Evolutionary conservation across 1,140 invertebrate species (phyloP), one percentile per base, ranked within the genome.

Genomic region (Macrobrachium nipponense): DNA sequence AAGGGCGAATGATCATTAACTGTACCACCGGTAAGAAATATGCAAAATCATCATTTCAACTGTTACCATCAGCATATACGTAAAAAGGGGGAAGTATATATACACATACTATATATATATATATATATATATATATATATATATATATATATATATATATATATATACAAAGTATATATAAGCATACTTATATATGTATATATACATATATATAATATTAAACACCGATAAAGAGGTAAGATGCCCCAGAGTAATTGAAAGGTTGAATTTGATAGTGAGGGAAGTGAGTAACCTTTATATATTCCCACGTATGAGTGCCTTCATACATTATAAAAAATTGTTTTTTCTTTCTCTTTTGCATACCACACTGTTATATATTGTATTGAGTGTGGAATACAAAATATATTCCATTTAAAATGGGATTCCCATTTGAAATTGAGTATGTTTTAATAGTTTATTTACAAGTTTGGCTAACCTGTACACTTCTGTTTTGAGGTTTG

Each of bases 21-120:
- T 75, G 70, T 80, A 80, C 78, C 84, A 86, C 78, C 84, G 84
- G 84, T 27, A 23, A 86, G 68, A 80, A 70, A 86, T 86, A 86
- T 86, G 78, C 78, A 80, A 86, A 86, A 86, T 86, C 77, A 86
- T 86, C 84, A 86, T 80, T 86, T 86, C 84, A 86, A 86, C 84
- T 80, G 84, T 86, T 86, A 86, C 84, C 84, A 86, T 86, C 84
- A 86, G 77, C 77, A 86, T 86, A 86, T 80, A 62, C 51, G 84
- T 86, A 60, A 86, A 72, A 58, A 80, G 68, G 78, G 82, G 66
- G 60, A 80, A 44, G 60, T 79, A 86, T 44, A 86, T 80, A 80
- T 70, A 80, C 75, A 70, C 5, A 51, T 6, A 51, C 2, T 51
- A 51, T 51, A 51, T 51, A 51, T 51, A 12, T 51, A 12, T 51